Percentiles rank a stretch among this genome's conserved stretches.
These are phyloP conservation scores for Eupithecia tripunctaria DNA, from an alignment of 2,888 invertebrate genomes.

Conservation along the genomic window DNA sequence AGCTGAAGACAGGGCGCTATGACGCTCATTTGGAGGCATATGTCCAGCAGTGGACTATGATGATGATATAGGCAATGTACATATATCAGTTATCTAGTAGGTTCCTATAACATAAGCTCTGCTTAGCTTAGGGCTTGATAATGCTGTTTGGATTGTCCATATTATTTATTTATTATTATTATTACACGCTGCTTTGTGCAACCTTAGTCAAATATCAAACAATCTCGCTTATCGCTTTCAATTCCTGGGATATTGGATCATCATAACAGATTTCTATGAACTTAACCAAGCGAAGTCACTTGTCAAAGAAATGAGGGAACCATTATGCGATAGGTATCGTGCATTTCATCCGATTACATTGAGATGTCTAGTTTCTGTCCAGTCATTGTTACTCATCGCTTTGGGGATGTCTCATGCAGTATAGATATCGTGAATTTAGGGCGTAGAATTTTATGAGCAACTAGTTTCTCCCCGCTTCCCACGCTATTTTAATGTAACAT, in stretches of 20 bases:
- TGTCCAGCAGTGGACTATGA: too few species aligned
- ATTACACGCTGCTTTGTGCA: too few species aligned
- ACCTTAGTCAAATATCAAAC: not conserved
- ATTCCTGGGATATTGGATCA: not conserved
- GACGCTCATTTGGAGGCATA: too few species aligned
- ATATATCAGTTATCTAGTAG: too few species aligned
- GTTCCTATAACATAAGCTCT: too few species aligned
- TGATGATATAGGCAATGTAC: too few species aligned
- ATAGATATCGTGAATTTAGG: not conserved
- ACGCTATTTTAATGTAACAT: too few species aligned
- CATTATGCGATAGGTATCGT: not conserved
- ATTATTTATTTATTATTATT: too few species aligned
- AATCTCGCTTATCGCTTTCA: not conserved
- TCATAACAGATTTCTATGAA: constrained; percentile 1
- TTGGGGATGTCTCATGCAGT: not conserved
- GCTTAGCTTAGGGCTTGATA: too few species aligned
- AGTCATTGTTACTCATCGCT: not conserved
- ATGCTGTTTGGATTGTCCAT: too few species aligned
- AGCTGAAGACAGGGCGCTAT: too few species aligned
- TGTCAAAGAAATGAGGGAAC: constrained; percentile 4
- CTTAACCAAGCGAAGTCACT: not conserved
- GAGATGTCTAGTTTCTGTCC: constrained; percentile 7
- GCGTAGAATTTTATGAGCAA: not conserved
- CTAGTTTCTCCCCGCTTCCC: too few species aligned
- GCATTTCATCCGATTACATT: constrained; percentile 29